Percentiles rank a stretch among this genome's conserved stretches.
Conservation (phyloP, 2,113 vertebrate species). For the Mohoua ochrocephala region DNA sequence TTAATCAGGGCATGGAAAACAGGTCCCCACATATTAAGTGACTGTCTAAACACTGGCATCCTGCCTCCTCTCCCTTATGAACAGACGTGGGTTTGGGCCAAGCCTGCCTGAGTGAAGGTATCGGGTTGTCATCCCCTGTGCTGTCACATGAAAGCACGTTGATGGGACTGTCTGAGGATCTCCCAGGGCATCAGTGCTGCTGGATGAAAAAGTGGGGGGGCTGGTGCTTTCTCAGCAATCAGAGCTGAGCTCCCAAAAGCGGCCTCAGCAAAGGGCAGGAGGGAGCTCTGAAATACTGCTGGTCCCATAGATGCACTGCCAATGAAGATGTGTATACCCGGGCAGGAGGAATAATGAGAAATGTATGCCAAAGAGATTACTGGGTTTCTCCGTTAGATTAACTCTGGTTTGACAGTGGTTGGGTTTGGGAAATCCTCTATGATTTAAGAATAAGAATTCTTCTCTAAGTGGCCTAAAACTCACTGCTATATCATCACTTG, state of each 20-base stretch:
- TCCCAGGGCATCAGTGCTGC: background rate
- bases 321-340: background rate
- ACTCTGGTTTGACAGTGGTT: slow-evolving; percentile 22
- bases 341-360: slow-evolving; percentile 13
- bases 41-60: background rate
- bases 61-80: background rate
- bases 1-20: background rate
- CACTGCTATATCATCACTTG: slow-evolving; percentile 59
- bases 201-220: background rate
- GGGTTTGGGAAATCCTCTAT: slow-evolving; percentile 18
- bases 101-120: background rate
- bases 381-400: slow-evolving; percentile 22
- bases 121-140: background rate
- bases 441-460: slow-evolving; percentile 54
- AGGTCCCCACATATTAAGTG: background rate
- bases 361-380: background rate
- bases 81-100: background rate
- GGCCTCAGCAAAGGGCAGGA: background rate
- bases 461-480: slow-evolving; percentile 64
- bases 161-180: background rate
- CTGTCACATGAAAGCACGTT: accelerated
- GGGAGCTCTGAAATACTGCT: background rate
- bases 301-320: background rate
- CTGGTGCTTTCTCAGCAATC: background rate
- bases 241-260: background rate